phyloP scores from a whole-genome alignment of 2,113 vertebrate species.

The Rutilus rutilus region DNA sequence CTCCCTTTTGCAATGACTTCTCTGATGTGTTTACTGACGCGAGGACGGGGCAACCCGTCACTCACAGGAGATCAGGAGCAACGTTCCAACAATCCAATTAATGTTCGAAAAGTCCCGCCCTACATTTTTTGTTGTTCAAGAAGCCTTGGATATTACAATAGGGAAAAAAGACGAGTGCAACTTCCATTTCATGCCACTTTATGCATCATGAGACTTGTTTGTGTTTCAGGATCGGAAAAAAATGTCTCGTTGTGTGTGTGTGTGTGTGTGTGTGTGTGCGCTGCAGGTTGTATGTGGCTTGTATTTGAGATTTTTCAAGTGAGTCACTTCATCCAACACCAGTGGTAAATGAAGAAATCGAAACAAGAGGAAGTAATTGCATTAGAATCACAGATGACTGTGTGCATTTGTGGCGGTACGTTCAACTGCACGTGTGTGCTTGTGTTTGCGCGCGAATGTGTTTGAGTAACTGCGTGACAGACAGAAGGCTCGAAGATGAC shows the following conservation, averaged over 20 bases:
- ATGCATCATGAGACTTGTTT: background rate
- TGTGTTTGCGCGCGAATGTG: conserved; percentile 33
- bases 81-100: too few species aligned
- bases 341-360: conserved; percentile 25
- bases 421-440: conserved; percentile 35
- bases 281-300: conserved; percentile 12
- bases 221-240: background rate
- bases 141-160: too few species aligned
- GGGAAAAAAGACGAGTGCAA: too few species aligned
- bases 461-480: conserved; percentile 21
- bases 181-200: too few species aligned
- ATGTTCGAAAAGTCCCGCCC: too few species aligned
- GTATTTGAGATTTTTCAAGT: conserved; percentile 10
- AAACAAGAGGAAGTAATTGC: conserved; percentile 46
- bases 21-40: too few species aligned
- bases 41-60: too few species aligned
- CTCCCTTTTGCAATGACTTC: too few species aligned
- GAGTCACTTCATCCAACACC: conserved; percentile 20
- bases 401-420: conserved; percentile 31
- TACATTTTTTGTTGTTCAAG: too few species aligned
- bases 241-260: background rate
- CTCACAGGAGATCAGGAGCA: too few species aligned
- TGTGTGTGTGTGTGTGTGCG: background rate
- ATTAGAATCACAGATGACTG: conserved; percentile 49
- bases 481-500: conserved; percentile 42